A percentile compares a stretch with the other conserved stretches of the same genome.
phyloP scores from a whole-genome alignment of 1,140 invertebrate species.

The Steinernema feltiae region DNA sequence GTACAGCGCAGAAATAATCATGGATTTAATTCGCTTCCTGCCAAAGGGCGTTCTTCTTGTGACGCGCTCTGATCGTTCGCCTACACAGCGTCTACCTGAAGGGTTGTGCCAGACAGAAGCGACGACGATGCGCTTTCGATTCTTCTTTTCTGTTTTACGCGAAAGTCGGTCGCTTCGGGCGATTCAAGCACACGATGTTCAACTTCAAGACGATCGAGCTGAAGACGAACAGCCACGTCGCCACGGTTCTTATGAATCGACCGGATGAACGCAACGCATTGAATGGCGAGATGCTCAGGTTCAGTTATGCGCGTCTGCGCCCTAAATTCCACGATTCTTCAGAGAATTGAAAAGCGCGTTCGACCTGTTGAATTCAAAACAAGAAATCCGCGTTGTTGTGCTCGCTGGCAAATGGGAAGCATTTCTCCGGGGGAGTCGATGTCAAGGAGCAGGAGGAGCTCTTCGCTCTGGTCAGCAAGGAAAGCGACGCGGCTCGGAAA shows the following conservation, averaged over 20 bases:
- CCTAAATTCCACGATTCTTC: neutral
- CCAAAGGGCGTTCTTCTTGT: no score
- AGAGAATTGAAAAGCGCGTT: neutral
- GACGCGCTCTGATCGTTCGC: no score
- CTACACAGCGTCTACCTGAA: no score
- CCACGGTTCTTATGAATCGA: neutral
- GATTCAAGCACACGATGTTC: neutral
- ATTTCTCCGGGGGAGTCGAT: neutral
- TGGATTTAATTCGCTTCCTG: no score
- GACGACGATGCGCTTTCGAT: no score
- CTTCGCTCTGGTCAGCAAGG: no score
- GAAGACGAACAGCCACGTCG: neutral
- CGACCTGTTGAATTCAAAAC: neutral
- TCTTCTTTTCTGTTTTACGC: neutral
- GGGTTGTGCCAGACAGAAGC: no score
- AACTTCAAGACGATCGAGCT: neutral
- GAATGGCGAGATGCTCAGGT: neutral
- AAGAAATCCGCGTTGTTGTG: neutral
- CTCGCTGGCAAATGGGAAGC: neutral
- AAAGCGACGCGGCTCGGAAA: no score
- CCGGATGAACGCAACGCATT: neutral
- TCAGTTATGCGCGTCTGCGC: neutral
- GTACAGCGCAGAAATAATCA: no score
- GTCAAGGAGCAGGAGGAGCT: neutral
- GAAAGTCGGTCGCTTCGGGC: neutral